Conservation (phyloP, 2,797 vertebrate genomes). For the Manis crassicaudata region DNA sequence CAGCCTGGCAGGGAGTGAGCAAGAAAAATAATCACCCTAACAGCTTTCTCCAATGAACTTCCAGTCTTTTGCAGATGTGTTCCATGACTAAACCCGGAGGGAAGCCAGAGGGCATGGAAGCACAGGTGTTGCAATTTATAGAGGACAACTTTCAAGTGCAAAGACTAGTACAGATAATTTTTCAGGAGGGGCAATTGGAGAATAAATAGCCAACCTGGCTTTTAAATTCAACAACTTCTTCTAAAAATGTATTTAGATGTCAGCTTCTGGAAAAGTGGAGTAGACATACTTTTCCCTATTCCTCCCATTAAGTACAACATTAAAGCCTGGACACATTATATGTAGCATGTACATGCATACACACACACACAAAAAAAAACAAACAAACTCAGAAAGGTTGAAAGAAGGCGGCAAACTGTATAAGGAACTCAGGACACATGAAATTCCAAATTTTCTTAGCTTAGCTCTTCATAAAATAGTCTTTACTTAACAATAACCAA, state of each 20-base stretch:
- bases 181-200: background rate
- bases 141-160: background rate
- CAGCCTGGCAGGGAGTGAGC: background rate
- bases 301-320: background rate
- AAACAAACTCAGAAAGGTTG: background rate
- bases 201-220: background rate
- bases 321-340: background rate
- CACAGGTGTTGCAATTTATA: background rate
- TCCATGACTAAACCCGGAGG: background rate
- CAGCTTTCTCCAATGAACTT: background rate
- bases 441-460: background rate
- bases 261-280: background rate
- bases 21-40: background rate
- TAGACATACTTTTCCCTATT: background rate
- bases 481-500: background rate
- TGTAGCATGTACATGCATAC: background rate
- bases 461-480: background rate
- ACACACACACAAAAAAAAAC: background rate
- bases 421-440: background rate
- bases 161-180: background rate
- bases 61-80: background rate
- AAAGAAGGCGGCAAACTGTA: background rate
- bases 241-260: background rate
- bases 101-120: background rate
- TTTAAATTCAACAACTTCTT: slow-evolving; percentile 10